A percentile compares a stretch with the other conserved stretches of the same genome.
Evolutionary conservation across 1,140 invertebrate species (phyloP).

Genomic region (Elymnias hypermnestra): DNA sequence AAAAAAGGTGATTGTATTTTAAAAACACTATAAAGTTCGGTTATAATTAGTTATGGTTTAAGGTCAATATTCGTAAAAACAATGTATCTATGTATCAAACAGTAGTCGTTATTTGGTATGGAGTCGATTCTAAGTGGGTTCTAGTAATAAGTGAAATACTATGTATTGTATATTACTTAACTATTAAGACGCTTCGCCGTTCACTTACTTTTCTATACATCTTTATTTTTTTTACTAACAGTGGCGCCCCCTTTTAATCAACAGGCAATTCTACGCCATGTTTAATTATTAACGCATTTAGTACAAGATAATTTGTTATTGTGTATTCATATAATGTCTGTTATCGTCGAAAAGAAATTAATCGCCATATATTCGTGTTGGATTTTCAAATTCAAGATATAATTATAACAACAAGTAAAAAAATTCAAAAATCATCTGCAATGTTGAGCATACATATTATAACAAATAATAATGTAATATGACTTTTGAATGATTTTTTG

Average conservation of each 20-base stretch:
- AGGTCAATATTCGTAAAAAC: slow-evolving; percentile 24
- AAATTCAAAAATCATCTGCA: no score
- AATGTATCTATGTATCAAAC: slow-evolving; percentile 52
- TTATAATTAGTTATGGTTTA: not conserved
- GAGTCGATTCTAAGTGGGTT: slow-evolving; percentile 47
- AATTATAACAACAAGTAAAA: no score
- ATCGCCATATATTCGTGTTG: not conserved
- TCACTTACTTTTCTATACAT: not conserved
- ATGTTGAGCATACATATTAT: no score
- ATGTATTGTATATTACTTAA: slow-evolving; percentile 33
- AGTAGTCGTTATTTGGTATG: slow-evolving; percentile 61
- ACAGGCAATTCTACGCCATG: not conserved
- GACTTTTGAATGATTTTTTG: not conserved
- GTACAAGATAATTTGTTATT: not conserved
- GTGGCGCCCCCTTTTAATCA: slow-evolving; percentile 3
- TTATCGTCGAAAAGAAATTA: not conserved
- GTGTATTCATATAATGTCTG: not conserved
- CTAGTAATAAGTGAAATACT: slow-evolving; percentile 55
- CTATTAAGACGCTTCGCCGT: slow-evolving; percentile 20
- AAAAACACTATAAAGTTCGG: no score
- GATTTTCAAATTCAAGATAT: no score
- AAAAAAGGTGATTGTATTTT: no score
- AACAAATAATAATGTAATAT: not conserved
- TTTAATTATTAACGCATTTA: slow-evolving; percentile 3
- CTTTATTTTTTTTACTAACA: not conserved